These are phyloP conservation scores for Pseudorhombus dupliciocellatus DNA, from an alignment of 2,113 vertebrate species.

Conservation along the genomic window DNA sequence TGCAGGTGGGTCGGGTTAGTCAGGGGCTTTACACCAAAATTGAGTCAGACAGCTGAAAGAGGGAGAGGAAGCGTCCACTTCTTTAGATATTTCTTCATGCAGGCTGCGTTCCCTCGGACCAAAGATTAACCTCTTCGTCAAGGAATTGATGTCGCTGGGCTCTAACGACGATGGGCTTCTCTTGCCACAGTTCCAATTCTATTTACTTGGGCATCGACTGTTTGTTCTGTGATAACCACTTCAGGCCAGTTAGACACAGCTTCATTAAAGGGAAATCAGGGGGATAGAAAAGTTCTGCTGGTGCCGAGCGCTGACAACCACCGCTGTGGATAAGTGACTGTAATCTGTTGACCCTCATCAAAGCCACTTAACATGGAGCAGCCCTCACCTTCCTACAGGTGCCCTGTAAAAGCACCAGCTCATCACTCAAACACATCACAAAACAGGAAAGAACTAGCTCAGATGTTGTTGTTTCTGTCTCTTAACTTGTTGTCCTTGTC, in stretches of 20 bases:
- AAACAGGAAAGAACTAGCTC: too few species aligned
- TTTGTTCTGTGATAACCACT: constrained; percentile 9
- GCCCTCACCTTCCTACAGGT: constrained; percentile 50
- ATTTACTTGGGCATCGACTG: constrained; percentile 20
- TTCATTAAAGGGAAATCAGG: constrained; percentile 30
- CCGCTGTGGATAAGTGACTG: constrained; percentile 44
- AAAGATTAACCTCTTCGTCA: constrained; percentile 32
- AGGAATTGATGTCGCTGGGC: neutral
- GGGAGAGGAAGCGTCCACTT: constrained; percentile 10
- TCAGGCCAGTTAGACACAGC: constrained; percentile 10
- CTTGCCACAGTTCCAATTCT: constrained; percentile 10
- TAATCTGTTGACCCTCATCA: constrained; percentile 39
- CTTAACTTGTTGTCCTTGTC: too few species aligned
- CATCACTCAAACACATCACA: too few species aligned
- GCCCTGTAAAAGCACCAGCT: constrained; percentile 47
- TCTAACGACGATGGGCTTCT: constrained; percentile 22
- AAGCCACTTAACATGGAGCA: constrained; percentile 58
- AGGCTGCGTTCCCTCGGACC: constrained; percentile 12
- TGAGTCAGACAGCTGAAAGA: constrained; percentile 22
- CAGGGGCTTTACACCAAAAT: constrained; percentile 33
- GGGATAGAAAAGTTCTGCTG: constrained; percentile 1
- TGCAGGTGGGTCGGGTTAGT: constrained; percentile 45
- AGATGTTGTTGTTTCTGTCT: too few species aligned
- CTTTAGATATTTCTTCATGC: constrained; percentile 34
- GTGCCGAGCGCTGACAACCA: constrained; percentile 23